Base-by-base conservation (phyloP, 2,797 vertebrate species). In the Leontocebus nigricollis region DNA sequence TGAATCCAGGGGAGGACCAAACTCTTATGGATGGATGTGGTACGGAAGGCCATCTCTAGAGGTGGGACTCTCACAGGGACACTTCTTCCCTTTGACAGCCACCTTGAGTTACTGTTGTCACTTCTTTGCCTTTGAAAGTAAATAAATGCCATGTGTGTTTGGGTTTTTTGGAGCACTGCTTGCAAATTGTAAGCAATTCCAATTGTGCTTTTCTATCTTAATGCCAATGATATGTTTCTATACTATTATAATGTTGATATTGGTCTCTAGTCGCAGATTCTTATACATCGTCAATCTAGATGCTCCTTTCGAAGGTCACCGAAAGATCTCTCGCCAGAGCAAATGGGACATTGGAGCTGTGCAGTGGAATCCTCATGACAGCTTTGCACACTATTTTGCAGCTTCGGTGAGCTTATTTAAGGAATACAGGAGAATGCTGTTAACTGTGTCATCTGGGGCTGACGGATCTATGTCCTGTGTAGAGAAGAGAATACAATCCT, bases 261-360 rank as follows among this genome's bases (percentile, higher is more conserved):
- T 61, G 77, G 94, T 98, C 70, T 82, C 55, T 93, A 99, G 99
- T 90, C 99, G 99, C 22, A 99, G 99, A 9, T 99, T 99, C 98
- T 99, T 99, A 14, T 99, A 99, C 98, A 98, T 99, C 12, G 99
- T 99, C 95, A 99, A 99, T 97, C 98, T 99, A 92, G 99, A 99
- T 87, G 98, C 99, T 0, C 99, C 99, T 0, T 99, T 99, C 0
- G 99, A 99, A 90, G 98, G 99, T 1, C 99, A 99, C 8, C 98
- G 99, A 0, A 99, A 99, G 98, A 99, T 99, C 36, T 99, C 99
- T 12, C 99, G 99, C 0, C 99, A 99, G 98, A 99, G 99, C 98
- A 99, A 99, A 93, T 99, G 99, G 99, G 99, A 99, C 96, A 99
- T 99, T 0, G 99, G 99, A 52, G 99, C 99, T 0, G 99, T 99